Evolutionary conservation across 2,797 vertebrate species (phyloP), one percentile per base, ranked within the genome.

Genomic region (Microtus obscurus): DNA sequence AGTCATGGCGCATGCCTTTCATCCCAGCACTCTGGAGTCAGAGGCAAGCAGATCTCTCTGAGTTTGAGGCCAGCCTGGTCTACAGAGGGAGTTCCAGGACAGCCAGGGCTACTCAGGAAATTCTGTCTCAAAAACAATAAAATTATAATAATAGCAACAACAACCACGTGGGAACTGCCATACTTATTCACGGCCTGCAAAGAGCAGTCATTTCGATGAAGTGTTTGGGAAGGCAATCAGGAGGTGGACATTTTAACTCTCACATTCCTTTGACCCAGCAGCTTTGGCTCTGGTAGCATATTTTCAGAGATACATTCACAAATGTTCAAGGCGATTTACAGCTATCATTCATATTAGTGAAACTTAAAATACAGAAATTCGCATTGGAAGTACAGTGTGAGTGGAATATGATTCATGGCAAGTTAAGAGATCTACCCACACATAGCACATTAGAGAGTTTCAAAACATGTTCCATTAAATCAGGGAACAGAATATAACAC

Each of bases 251-350:
- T 77, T 93, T 95, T 77, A 86, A 79, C 51, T 74, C 17, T 93
- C 95, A 87, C 53, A 81, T 77, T 61, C 27, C 25, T 27, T 93
- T 65, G 48, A 74, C 67, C 34, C 82, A 63, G n/a, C 27, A 92
- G 65, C 82, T 92, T 80, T 95, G 23, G 19, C 53, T 94, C 14
- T 56, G 94, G 59, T 56, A 77, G 63, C 59, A 45, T 19, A 85
- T 85, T 89, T 91, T 93, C 4, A 91, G 87, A 81, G 85, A 53
- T 53, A 45, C 16, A 87, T 86, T 89, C n/a, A 85, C 48, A 90
- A 83, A 14, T 91, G 43, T 13, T n/a, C 90, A 90, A 10, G 40
- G 10, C 14, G 59, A 79, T 61, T 80, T 27, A 19, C 37, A 93
- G 83, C 21, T 76, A 73, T 73, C 40, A 74, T 79, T 69, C 86